Evolutionary conservation across 1,140 invertebrate species (phyloP).

Genomic region (Gryllus bimaculatus): DNA sequence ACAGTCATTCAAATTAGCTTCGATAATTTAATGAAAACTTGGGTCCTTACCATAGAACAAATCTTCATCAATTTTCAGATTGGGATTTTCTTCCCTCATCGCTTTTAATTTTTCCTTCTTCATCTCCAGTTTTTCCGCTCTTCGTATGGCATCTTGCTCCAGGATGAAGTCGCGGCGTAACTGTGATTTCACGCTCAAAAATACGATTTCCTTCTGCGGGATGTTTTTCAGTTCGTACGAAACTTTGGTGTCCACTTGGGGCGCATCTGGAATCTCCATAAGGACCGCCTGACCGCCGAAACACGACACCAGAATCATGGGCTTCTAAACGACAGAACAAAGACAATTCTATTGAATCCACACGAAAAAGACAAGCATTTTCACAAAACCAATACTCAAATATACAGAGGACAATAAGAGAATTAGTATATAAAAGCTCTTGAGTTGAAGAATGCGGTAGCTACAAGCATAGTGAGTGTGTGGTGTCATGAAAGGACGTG

Average conservation of each 20-base stretch:
- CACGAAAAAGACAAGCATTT: no score
- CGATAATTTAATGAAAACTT: neutral
- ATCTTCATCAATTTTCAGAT: constrained; percentile 47
- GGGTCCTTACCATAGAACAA: constrained; percentile 37
- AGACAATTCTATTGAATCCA: neutral
- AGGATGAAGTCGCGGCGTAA: constrained; percentile 40
- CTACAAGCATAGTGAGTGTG: no score
- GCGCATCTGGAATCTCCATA: constrained; percentile 37
- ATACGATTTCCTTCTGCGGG: constrained; percentile 37
- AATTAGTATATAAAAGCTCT: no score
- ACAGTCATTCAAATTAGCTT: neutral
- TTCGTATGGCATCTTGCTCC: constrained; percentile 34
- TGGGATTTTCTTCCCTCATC: constrained; percentile 42
- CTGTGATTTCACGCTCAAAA: constrained; percentile 47
- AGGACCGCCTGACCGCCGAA: constrained; percentile 42
- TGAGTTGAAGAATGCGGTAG: no score
- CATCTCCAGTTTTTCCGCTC: constrained; percentile 40
- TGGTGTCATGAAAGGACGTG: no score
- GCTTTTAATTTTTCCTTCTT: constrained; percentile 44
- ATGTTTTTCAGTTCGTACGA: constrained; percentile 38
- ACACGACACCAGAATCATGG: constrained; percentile 43
- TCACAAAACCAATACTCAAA: no score
- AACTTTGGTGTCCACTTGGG: constrained; percentile 35
- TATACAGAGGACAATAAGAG: no score
- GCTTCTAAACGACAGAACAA: constrained; percentile 8